Percentiles rank a stretch among this genome's conserved stretches.
These are phyloP conservation scores for Caenorhabditis becei DNA, from an alignment of 2,888 invertebrate species.

Conservation along the genomic window DNA sequence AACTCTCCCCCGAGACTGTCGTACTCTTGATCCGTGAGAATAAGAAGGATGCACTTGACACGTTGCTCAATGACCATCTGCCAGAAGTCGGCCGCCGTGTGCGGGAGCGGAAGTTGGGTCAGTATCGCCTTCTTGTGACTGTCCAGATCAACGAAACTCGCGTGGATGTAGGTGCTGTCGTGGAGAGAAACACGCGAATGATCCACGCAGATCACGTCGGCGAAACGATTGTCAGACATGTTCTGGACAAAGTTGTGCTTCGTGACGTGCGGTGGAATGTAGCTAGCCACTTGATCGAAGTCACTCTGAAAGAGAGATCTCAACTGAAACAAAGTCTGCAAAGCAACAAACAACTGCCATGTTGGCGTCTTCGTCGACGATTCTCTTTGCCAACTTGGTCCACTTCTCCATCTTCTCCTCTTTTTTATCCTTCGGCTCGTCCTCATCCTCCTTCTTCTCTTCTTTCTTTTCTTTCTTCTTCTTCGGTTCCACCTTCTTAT, in stretches of 20 bases:
- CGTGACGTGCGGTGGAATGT: slow-evolving; percentile 44
- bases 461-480: slow-evolving; percentile 10
- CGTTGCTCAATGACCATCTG: slow-evolving; percentile 67
- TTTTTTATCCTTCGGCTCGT: slow-evolving; percentile 13
- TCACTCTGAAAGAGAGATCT: slow-evolving; percentile 1
- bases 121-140: slow-evolving; percentile 57
- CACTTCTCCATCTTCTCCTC: slow-evolving; percentile 35
- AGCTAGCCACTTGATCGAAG: slow-evolving; percentile 13
- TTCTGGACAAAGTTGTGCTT: slow-evolving; percentile 39
- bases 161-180: slow-evolving; percentile 63
- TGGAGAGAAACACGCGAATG: slow-evolving; percentile 66
- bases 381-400: slow-evolving; percentile 31
- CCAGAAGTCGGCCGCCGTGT: slow-evolving; percentile 68
- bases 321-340: neutral
- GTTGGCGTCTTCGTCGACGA: slow-evolving; percentile 22
- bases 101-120: slow-evolving; percentile 67
- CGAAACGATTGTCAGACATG: slow-evolving; percentile 49
- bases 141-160: slow-evolving; percentile 64
- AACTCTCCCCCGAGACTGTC: slow-evolving; percentile 47
- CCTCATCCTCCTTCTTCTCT: slow-evolving; percentile 14
- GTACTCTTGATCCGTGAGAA: slow-evolving; percentile 64
- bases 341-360: slow-evolving; percentile 17
- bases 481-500: neutral
- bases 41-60: slow-evolving; percentile 64
- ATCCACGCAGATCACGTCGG: slow-evolving; percentile 70